These are phyloP conservation scores for Boleophthalmus pectinirostris DNA, from an alignment of 2,113 vertebrate species.

Conservation along the genomic window DNA sequence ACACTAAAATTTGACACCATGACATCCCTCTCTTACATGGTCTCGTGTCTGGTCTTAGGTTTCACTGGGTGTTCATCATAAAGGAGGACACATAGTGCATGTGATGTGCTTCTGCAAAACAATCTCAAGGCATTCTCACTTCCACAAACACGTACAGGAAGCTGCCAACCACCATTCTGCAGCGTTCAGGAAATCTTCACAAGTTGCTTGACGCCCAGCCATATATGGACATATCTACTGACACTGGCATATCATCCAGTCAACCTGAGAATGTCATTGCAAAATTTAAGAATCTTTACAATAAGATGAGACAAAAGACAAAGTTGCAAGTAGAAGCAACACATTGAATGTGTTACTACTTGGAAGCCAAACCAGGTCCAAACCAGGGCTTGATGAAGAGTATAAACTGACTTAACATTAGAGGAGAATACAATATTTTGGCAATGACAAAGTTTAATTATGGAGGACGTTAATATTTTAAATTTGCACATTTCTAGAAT, in stretches of 20 bases:
- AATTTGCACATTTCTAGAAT: too few relatives aligned
- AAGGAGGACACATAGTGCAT: constrained; percentile 12
- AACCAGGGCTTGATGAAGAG: too few relatives aligned
- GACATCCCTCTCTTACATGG: neutral
- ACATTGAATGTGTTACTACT: too few relatives aligned
- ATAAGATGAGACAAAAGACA: neutral
- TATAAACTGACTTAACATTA: too few relatives aligned
- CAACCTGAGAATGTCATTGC: neutral
- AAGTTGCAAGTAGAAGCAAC: neutral
- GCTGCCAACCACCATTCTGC: constrained; percentile 27
- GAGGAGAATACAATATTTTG: too few relatives aligned
- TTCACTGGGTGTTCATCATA: neutral
- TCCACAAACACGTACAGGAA: constrained; percentile 29
- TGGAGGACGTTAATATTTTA: too few relatives aligned
- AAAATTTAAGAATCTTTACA: neutral
- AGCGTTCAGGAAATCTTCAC: constrained; percentile 28
- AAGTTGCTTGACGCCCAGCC: constrained; percentile 1
- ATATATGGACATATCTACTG: constrained; percentile 11
- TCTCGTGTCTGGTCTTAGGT: neutral
- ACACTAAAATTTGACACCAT: too few relatives aligned
- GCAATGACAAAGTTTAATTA: too few relatives aligned
- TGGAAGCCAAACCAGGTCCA: too few relatives aligned
- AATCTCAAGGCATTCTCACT: constrained; percentile 29
- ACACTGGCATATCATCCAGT: constrained; percentile 2
- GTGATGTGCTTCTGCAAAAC: constrained; percentile 5